Base-by-base conservation (phyloP, 1,140 invertebrate genomes). In the Reticulitermes speratus region DNA sequence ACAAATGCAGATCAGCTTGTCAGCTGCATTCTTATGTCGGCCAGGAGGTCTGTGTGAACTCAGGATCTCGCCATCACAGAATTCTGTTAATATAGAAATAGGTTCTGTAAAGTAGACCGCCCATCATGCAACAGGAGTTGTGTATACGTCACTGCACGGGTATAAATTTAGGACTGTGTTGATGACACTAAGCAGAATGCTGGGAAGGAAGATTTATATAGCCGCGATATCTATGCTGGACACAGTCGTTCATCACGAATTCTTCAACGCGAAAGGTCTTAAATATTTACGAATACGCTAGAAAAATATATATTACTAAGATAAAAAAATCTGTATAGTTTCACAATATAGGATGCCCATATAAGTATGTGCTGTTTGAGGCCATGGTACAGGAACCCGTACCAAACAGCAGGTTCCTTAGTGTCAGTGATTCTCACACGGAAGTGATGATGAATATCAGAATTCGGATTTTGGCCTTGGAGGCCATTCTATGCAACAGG, bases 101-200 rank as follows among this genome's bases (percentile, higher is more conserved):
- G 65, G 65, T 94, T 93, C 92, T 92, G 94, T 94, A 93, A 93
- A 90, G 90, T 89, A 82, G 45, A 23, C 45, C 45, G 59, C 45
- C 86, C 85, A 30, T 84, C 44, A 19, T 14, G 38, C 83, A 84
- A 84, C 85, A 81, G 75, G 82, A 75, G 9, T n/a, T n/a, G 25
- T 30, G n/a, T 75, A 30, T 75, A 30, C 65, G 65, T 75, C 65
- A 75, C 25, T 75, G 65, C 65, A 30, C 7, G 8, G 65, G 65
- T 75, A 75, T 75, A 75, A 75, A 75, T 75, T 30, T 75, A 75
- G 65, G 65, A n/a, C 25, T 75, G 65, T 75, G 65, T 75, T 75
- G 65, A 30, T 30, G 65, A 75, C 65, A 75, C 65, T 75, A 30
- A 30, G 14, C 65, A 75, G 65, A 75, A 30, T 25, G 65, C 65